phyloP scores from a whole-genome alignment of 2,113 vertebrate genomes.

The Micronycteris hirsuta region DNA sequence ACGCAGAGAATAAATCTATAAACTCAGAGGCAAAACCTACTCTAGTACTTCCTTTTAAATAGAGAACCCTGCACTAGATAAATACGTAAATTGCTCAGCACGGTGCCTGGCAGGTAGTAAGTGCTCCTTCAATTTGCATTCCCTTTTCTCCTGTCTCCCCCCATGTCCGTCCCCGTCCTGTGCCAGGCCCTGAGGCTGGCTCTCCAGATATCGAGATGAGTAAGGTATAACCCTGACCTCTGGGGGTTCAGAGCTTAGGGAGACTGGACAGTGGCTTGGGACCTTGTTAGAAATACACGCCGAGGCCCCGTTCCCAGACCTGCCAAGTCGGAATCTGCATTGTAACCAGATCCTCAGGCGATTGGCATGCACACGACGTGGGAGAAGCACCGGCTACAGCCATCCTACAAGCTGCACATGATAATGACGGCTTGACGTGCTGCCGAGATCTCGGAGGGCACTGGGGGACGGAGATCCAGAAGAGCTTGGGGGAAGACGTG shows the following conservation, averaged over 20 bases:
- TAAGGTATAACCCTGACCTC: background rate
- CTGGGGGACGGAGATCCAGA: background rate
- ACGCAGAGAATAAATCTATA: background rate
- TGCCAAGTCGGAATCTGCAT: background rate
- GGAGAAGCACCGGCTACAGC: background rate
- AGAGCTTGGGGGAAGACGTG: background rate
- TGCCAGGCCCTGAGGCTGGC: background rate
- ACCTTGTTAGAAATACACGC: background rate
- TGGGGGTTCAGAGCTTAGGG: background rate
- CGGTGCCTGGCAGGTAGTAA: background rate
- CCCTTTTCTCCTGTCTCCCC: background rate
- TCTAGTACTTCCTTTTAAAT: background rate
- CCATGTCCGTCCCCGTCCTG: background rate
- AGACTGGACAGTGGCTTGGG: background rate
- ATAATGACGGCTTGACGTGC: background rate
- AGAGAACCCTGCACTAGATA: background rate
- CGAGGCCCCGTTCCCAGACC: background rate
- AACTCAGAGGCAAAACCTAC: background rate
- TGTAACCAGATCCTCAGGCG: background rate
- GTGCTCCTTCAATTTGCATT: background rate
- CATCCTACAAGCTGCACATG: background rate
- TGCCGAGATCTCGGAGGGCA: background rate
- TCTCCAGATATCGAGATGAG: background rate
- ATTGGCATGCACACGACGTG: background rate
- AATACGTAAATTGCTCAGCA: background rate